Conservation (phyloP, 2,113 vertebrate genomes). For the Dinomys branickii region DNA sequence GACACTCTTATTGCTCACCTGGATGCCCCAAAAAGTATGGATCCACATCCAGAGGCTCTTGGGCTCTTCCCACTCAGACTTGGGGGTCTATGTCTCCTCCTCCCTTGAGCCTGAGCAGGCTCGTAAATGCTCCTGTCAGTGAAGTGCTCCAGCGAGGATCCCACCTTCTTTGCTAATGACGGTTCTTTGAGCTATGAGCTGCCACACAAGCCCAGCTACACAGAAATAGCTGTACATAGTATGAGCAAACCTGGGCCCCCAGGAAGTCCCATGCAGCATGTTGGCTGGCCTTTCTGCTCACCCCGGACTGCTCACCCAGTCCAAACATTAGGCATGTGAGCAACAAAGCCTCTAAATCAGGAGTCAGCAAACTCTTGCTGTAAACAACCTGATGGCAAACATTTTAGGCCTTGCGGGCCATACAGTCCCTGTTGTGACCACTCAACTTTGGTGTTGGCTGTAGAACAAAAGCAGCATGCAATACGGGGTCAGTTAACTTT, state of each 20-base stretch:
- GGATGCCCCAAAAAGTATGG: not conserved
- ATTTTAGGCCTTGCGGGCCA: not conserved
- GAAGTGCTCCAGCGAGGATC: not conserved
- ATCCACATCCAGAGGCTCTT: not conserved
- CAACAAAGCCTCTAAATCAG: not conserved
- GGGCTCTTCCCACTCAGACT: not conserved
- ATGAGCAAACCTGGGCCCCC: not conserved
- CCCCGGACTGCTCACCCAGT: not conserved
- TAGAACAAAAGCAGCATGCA: not conserved
- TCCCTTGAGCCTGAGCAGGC: not conserved
- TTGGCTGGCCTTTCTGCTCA: not conserved
- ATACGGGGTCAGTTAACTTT: not conserved
- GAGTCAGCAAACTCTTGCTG: not conserved
- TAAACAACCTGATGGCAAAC: not conserved
- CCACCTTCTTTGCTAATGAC: not conserved
- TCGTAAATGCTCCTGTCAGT: not conserved
- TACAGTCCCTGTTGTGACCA: not conserved
- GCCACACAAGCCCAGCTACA: fast-evolving
- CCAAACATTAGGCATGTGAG: not conserved
- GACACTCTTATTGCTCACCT: not conserved
- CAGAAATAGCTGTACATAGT: not conserved
- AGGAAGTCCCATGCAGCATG: fast-evolving
- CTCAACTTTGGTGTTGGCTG: not conserved
- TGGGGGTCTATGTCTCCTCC: not conserved
- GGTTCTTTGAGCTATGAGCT: not conserved